Base-by-base conservation (phyloP, 1,140 invertebrate species). In the Bilobella aurantiaca region DNA sequence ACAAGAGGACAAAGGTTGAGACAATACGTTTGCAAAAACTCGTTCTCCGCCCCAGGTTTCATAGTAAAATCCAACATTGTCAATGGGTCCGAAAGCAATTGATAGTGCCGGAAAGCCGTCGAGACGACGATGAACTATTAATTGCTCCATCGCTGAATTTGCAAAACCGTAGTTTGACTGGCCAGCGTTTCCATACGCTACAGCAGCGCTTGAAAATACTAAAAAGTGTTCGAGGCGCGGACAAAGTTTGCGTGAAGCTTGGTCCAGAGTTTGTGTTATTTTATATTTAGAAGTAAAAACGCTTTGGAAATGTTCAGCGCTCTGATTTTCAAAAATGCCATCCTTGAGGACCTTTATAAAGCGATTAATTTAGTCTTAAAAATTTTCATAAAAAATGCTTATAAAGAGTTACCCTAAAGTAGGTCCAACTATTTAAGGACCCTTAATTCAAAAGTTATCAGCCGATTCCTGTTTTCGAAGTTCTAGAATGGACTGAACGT, bases 51-150 rank as follows among this genome's bases (percentile, higher is more conserved):
- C 89, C 81, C 96, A 86, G 32, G 84, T 88, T 67, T 96, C 91
- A 66, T 90, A 75, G 61, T 97, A 84, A 28, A 98, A 79, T 64
- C 95, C 96, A 25, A 98, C 96, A 78, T 98, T 94, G 68, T 93
- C 71, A 74, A 98, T 91, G 46, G 93, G 93, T 71, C 96, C 96
- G 94, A 95, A 98, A 77, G 98, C 95, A 69, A 98, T 91, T 28
- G 94, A 91, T 21, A 95, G 74, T 74, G 84, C 86, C 62, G 88
- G 88, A 34, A 93, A 74, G 8, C 82, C 91, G 74, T 85, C 85
- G 16, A 81, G 80, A 75, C 87, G 86, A 65, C 96, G 82, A 58
- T 85, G 81, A 79, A 98, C 94, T 72, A 89, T 87, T 42, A 98
- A 87, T 62, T 93, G 84, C 79, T 98, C 96, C 93, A 97, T 98